These are phyloP conservation scores for Chloropsis cyanopogon DNA, from an alignment of 2,113 vertebrate genomes.

Conservation along the genomic window DNA sequence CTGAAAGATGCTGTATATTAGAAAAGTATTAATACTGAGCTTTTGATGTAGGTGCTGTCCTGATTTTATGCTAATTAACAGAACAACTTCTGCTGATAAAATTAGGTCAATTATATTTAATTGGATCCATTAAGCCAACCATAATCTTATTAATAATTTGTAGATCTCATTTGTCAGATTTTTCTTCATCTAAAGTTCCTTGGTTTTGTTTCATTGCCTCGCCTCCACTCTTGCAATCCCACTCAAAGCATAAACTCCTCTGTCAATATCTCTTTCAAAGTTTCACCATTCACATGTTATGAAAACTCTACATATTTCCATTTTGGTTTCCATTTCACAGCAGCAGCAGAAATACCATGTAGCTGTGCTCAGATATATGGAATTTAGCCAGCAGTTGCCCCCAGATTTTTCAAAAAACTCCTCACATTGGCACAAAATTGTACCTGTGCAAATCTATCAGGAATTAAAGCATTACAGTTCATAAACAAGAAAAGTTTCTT, in stretches of 20 bases:
- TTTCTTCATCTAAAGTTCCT: neutral
- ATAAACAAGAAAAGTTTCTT: neutral
- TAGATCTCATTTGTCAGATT: neutral
- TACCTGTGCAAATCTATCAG: neutral
- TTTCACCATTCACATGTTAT: neutral
- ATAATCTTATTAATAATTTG: neutral
- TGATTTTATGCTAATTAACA: neutral
- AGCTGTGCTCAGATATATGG: neutral
- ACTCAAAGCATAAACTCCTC: neutral
- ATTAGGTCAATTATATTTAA: neutral
- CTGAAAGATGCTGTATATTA: neutral
- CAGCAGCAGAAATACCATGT: neutral
- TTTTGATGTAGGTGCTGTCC: neutral
- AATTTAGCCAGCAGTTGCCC: neutral
- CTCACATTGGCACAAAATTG: neutral
- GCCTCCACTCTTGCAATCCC: neutral
- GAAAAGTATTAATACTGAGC: neutral
- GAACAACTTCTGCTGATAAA: neutral
- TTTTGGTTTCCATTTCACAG: neutral
- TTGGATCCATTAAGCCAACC: neutral
- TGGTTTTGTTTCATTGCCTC: neutral
- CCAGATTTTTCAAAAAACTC: neutral
- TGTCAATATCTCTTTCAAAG: neutral
- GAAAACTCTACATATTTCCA: neutral
- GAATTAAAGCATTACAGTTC: neutral